Evolutionary conservation across 2,888 invertebrate genomes (phyloP).

Genomic region (Pemphredon lugubris): DNA sequence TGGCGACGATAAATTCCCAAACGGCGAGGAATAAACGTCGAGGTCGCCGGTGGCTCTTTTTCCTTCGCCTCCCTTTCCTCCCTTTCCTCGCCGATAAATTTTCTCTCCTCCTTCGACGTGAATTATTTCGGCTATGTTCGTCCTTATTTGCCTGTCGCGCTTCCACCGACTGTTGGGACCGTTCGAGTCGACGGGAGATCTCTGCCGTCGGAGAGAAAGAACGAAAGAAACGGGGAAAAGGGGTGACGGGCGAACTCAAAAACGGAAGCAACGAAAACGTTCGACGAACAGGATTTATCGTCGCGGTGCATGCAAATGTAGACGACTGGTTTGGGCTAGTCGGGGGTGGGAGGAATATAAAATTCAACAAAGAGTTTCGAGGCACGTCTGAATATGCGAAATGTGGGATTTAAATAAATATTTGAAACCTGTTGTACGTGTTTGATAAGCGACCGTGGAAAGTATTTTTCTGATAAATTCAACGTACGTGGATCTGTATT

Average conservation of each 20-base stretch:
- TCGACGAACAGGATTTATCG: conserved; percentile 14
- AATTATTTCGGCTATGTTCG: background rate
- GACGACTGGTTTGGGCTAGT: background rate
- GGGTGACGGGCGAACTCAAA: conserved; percentile 7
- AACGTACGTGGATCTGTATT: no score
- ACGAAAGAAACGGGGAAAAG: background rate
- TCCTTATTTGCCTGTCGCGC: background rate
- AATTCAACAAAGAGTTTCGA: no score
- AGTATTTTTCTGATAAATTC: no score
- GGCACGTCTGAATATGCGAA: no score
- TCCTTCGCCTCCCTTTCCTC: background rate
- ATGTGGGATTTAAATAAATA: no score
- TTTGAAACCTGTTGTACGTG: no score
- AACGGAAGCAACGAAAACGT: conserved; percentile 18
- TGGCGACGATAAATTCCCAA: conserved; percentile 51
- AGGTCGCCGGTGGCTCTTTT: conserved; percentile 30
- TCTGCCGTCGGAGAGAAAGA: background rate
- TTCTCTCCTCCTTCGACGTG: conserved; percentile 6
- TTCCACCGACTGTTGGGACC: background rate
- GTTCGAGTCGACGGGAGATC: background rate
- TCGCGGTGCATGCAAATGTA: background rate
- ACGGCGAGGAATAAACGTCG: conserved; percentile 51
- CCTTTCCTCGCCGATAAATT: conserved; percentile 27
- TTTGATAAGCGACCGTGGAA: no score
- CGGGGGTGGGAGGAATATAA: no score